phyloP scores from a whole-genome alignment of 2,888 invertebrate species.

The Plagodis dolabraria region DNA sequence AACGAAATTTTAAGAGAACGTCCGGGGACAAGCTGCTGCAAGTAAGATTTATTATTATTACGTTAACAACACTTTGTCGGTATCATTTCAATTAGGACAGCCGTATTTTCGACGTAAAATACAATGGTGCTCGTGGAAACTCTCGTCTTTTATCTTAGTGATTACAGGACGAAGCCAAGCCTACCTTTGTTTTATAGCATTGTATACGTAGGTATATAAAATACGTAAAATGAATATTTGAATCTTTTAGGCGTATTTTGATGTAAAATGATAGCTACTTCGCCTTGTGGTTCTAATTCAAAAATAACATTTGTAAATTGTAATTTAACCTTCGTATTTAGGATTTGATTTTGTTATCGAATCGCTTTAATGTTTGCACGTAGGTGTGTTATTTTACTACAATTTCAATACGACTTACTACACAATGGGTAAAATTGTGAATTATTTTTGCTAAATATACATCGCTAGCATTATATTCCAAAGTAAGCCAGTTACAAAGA shows the following conservation, averaged over 20 bases:
- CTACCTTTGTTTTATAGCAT: constrained; percentile 23
- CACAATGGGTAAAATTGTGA: not conserved
- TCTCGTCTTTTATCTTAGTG: constrained; percentile 23
- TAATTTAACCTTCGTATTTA: too few species aligned
- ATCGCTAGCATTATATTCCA: constrained; percentile 2
- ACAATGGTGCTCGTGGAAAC: constrained; percentile 20
- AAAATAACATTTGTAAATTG: too few species aligned
- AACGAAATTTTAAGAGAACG: constrained; percentile 69
- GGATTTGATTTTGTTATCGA: too few species aligned
- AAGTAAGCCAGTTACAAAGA: constrained; percentile 22
- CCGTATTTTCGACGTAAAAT: constrained; percentile 33
- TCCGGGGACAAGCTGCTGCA: constrained; percentile 56
- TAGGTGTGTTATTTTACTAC: too few species aligned
- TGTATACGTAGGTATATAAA: not conserved
- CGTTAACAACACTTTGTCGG: constrained; percentile 43
- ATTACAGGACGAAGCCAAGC: constrained; percentile 15
- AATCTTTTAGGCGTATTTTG: too few species aligned
- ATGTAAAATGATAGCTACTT: too few species aligned
- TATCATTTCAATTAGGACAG: constrained; percentile 37
- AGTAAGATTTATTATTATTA: constrained; percentile 61
- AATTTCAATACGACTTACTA: too few species aligned
- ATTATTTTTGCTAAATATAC: not conserved
- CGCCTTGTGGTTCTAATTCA: too few species aligned
- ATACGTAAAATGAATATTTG: too few species aligned
- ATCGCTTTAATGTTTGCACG: too few species aligned